Evolutionary conservation across 2,797 vertebrate species (phyloP).

Genomic region (Euthynnus affinis): DNA sequence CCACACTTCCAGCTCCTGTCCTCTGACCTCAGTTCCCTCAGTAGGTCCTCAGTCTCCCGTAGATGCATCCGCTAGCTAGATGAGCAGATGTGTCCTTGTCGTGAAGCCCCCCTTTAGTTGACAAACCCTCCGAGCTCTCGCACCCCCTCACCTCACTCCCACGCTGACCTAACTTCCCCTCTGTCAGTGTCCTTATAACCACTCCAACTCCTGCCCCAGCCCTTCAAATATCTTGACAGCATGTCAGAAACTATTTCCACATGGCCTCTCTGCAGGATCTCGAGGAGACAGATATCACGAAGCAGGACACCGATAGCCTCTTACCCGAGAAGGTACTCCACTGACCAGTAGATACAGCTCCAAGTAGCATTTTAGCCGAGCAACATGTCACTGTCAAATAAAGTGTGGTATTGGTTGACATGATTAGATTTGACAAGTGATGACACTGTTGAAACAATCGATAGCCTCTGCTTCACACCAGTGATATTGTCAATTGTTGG

Average conservation of each 20-base stretch:
- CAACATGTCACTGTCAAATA: neutral
- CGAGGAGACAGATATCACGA: slow-evolving; percentile 59
- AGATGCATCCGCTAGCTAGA: slow-evolving; percentile 30
- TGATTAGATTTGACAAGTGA: neutral
- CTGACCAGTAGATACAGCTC: slow-evolving; percentile 30
- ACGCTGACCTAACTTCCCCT: slow-evolving; percentile 14
- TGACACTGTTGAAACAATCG: neutral
- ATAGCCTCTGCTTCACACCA: neutral
- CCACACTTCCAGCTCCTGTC: slow-evolving; percentile 21
- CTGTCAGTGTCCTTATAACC: slow-evolving; percentile 25
- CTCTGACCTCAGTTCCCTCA: slow-evolving; percentile 40
- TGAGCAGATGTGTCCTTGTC: slow-evolving; percentile 25
- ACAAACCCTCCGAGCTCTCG: slow-evolving; percentile 11
- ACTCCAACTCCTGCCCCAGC: neutral
- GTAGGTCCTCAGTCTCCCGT: slow-evolving; percentile 40
- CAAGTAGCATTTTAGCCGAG: neutral
- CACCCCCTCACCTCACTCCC: slow-evolving; percentile 6
- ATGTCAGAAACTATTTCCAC: slow-evolving; percentile 63
- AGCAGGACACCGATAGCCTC: slow-evolving; percentile 64
- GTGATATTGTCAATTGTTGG: neutral
- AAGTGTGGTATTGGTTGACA: neutral
- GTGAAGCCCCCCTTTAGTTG: slow-evolving; percentile 17
- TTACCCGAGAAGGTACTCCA: slow-evolving; percentile 66
- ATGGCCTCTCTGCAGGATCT: slow-evolving; percentile 68
- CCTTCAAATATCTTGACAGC: slow-evolving; percentile 35